Evolutionary conservation across 2,888 invertebrate species (phyloP).

Genomic region (Tinea trinotella): DNA sequence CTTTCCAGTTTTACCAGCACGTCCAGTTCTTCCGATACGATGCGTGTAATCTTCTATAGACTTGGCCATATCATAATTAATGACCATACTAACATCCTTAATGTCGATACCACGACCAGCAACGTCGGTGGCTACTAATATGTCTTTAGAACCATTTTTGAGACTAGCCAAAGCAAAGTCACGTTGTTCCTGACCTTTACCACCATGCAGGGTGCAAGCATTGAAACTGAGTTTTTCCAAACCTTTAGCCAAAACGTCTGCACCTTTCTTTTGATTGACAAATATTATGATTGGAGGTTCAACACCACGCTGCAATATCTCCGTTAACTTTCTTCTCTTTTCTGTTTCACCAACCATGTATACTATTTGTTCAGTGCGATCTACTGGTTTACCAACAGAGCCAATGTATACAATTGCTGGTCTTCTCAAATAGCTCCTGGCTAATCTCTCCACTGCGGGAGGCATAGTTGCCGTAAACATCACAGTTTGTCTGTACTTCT

Average conservation of each 20-base stretch:
- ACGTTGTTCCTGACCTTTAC: constrained; percentile 99
- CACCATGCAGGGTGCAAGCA: constrained; percentile 98
- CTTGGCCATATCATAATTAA: constrained; percentile 99
- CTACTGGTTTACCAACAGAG: constrained; percentile 96
- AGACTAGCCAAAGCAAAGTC: constrained; percentile 97
- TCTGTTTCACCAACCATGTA: constrained; percentile 96
- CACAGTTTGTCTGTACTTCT: constrained; percentile 99
- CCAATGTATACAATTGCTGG: constrained; percentile 99
- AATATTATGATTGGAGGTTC: constrained; percentile 99
- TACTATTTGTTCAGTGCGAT: constrained; percentile 97
- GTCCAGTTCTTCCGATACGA: constrained; percentile 98
- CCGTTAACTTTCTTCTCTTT: constrained; percentile 96
- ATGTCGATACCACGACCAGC: constrained; percentile 99
- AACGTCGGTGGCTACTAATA: constrained; percentile 98
- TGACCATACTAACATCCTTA: constrained; percentile 98
- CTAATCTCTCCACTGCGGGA: constrained; percentile 95
- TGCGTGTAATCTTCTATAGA: constrained; percentile 98
- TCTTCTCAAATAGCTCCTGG: constrained; percentile 92
- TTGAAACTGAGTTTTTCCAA: constrained; percentile 97
- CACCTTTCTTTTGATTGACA: constrained; percentile 99
- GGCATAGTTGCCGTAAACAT: constrained; percentile 99
- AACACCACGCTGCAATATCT: constrained; percentile 88
- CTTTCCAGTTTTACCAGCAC: constrained; percentile 97
- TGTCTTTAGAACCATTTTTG: constrained; percentile 96
- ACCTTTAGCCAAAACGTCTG: constrained; percentile 96